Base-by-base conservation (phyloP, 2,113 vertebrate genomes). In the Brachyistius frenatus region DNA sequence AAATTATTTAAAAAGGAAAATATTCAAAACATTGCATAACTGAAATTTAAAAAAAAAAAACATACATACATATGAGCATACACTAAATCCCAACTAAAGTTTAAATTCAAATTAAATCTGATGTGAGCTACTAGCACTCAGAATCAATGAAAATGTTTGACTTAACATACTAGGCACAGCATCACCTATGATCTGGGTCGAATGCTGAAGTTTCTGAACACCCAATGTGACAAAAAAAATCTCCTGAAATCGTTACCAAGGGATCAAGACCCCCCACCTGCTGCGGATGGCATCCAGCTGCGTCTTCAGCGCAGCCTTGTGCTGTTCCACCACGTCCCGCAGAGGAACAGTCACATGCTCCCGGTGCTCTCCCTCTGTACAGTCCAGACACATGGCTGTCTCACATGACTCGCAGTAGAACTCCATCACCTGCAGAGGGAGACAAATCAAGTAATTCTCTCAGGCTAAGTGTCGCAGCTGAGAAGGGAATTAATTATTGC, bases 381-480 rank as follows among this genome's bases (percentile, higher is more conserved):
- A 98, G 66, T 98, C 97, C 1, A 94, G 88, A 60, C 97, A 99
- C 97, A 98, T 98, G 81, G 97, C 97, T 0, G 97, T 99, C 93
- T 99, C 97, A 60, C 97, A 99, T 1, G 97, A 95, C 88, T 97
- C 97, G 11, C 97, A 98, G 94, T 99, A 99, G 80, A 97, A 97
- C 94, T 98, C 97, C 97, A 99, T 98, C 85, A 95, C 96, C 97
- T 98, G 93, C 71, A 85, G 70, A 53, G 88, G 80, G 85, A 66
- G 88, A 73, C 89, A 91, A 60, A 81, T 36, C 0, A 10, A 41
- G 35, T 54, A 5, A 37, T 11, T 4, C 7, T 52, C 31, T 3
- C 7, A 39, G n/a, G 13, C 11, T 55, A 46, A 33, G 55, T 6
- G n/a, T 46, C 23, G 41, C 46, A 57, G n/a, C 14, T 36, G 37